Conservation (phyloP, 2,888 invertebrate genomes). For the Tipula helvola region DNA sequence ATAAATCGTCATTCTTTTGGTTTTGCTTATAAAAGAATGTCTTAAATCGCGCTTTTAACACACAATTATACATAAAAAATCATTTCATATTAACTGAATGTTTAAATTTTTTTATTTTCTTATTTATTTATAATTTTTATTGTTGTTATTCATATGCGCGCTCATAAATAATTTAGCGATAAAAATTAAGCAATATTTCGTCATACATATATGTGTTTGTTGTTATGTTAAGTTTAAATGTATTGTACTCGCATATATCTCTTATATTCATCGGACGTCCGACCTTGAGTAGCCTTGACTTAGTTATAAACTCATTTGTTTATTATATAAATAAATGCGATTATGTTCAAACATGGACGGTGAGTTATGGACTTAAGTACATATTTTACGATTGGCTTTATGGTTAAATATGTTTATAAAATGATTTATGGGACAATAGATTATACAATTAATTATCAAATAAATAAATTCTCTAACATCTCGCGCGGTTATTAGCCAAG, state of each 20-base stretch:
- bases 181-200: neutral
- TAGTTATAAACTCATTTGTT: constrained; percentile 6
- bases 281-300: constrained; percentile 8
- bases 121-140: neutral
- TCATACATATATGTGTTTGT: neutral
- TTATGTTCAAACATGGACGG: neutral
- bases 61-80: neutral
- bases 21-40: neutral
- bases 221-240: neutral
- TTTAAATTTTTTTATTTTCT: neutral
- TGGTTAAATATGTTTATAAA: neutral
- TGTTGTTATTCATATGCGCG: neutral
- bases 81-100: neutral
- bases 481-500: too few species aligned
- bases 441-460: too few species aligned
- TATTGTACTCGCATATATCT: neutral
- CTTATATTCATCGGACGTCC: neutral
- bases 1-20: neutral
- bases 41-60: neutral
- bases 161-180: constrained; percentile 4
- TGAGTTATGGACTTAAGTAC: neutral
- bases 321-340: neutral
- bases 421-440: neutral
- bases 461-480: neutral
- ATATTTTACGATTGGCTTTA: neutral